Evolutionary conservation across 2,797 vertebrate genomes (phyloP).

Genomic region (Ficedula albicollis): DNA sequence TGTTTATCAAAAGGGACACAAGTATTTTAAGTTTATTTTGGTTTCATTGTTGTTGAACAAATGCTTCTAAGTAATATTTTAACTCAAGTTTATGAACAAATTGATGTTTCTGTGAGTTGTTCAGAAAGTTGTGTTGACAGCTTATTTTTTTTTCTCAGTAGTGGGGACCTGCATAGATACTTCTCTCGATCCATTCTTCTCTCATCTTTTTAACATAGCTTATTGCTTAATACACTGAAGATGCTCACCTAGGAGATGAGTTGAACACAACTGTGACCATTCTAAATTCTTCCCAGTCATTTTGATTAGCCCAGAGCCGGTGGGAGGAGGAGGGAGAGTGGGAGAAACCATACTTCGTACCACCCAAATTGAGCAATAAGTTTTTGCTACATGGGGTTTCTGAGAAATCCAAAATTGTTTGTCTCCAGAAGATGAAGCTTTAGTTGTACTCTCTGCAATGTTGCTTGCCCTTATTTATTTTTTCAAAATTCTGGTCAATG

Average conservation of each 20-base stretch:
- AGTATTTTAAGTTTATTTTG: not conserved
- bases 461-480: not conserved
- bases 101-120: not conserved
- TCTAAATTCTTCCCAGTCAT: not conserved
- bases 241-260: not conserved
- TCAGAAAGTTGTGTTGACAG: not conserved
- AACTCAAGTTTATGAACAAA: not conserved
- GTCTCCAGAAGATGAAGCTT: not conserved
- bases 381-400: not conserved
- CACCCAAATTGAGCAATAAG: not conserved
- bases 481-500: not conserved
- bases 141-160: not conserved
- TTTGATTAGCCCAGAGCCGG: not conserved
- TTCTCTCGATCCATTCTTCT: not conserved
- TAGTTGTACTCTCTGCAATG: not conserved
- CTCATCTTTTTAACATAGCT: not conserved
- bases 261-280: not conserved
- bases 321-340: not conserved
- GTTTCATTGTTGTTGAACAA: not conserved
- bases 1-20: not conserved
- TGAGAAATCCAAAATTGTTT: not conserved
- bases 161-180: not conserved
- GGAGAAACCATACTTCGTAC: not conserved
- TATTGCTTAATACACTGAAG: not conserved
- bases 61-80: not conserved